Base-by-base conservation (phyloP, 2,888 invertebrate species). In the Meta bourneti region DNA sequence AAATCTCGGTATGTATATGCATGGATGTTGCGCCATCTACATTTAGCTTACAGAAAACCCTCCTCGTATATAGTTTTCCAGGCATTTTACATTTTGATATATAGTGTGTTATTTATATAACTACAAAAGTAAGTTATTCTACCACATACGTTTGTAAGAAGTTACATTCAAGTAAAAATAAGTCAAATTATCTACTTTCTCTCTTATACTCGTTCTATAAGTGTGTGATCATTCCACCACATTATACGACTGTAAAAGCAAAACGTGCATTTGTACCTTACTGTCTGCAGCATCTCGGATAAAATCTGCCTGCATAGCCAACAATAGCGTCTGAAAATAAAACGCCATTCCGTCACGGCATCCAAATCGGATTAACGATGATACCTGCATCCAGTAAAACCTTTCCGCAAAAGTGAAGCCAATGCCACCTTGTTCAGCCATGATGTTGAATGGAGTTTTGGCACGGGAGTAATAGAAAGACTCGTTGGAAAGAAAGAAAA, bases 271-370 rank as follows among this genome's bases (percentile, higher is more conserved):
- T 61, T 16, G 61, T 61, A 8, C 20, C 34, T 70, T 48, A 49
- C 70, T 11, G 11, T 16, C 69, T 34, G 20, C n/a, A 74, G 34
- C 72, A 51, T 13, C 19, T 7, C 69, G 72, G 84, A 84, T 84
- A 84, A 49, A n/a, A 84, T 84, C 84, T n/a, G 11, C n/a, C 20
- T 34, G 11, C 74, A 20, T 19, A 4, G 20, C 6, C 48, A 81
- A 89, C 89, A 89, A 89, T 89, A 52, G 71, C 48, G 6, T 72
- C 71, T 61, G 19, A 78, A 90, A 90, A 90, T 90, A 90, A 61
- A 61, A 49, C 83, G n/a, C 54, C 69, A 54, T 51, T 19, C 8
- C 16, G 16, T 78, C 83, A 84, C 84, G 83, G 34, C n/a, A 49
- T 79, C 19, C 34, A 78, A 90, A 90, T 90, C 83, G 72, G 90